phyloP scores from a whole-genome alignment of 2,888 invertebrate species.

The Rhimphoctona megacephalus region DNA sequence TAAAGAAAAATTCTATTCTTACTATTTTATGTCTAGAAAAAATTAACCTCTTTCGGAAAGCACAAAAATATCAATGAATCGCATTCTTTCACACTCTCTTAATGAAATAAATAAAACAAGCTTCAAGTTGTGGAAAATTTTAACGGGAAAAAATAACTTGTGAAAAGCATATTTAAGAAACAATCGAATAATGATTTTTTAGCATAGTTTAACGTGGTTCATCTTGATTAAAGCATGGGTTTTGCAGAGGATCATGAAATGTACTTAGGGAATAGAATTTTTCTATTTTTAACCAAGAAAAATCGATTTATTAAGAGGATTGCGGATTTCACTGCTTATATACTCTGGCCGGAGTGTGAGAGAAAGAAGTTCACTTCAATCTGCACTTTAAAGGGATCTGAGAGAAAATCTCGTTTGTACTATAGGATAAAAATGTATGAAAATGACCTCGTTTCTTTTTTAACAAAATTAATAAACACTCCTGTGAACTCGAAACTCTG shows the following conservation, averaged over 20 bases:
- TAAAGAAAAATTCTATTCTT: neutral
- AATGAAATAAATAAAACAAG: neutral
- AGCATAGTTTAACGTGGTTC: neutral
- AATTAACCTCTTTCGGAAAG: neutral
- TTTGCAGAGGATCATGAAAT: neutral
- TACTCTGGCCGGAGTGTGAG: neutral
- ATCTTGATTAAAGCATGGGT: neutral
- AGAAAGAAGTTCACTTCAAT: neutral
- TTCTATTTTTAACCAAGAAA: slow-evolving; percentile 1
- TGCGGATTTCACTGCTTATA: neutral
- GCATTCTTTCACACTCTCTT: neutral
- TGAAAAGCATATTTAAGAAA: neutral
- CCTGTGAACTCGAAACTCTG: neutral
- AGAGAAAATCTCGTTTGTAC: neutral
- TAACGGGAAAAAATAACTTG: neutral
- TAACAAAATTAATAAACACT: neutral
- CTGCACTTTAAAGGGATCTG: neutral
- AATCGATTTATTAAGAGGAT: slow-evolving; percentile 13
- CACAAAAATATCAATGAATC: neutral
- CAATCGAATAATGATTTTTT: neutral
- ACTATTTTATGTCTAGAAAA: neutral
- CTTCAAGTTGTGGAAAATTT: neutral
- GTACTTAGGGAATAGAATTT: neutral
- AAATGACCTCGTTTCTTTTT: neutral
- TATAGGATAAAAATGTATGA: neutral